These are phyloP conservation scores for Tetraneura akinire DNA, from an alignment of 1,140 invertebrate species.

Conservation along the genomic window DNA sequence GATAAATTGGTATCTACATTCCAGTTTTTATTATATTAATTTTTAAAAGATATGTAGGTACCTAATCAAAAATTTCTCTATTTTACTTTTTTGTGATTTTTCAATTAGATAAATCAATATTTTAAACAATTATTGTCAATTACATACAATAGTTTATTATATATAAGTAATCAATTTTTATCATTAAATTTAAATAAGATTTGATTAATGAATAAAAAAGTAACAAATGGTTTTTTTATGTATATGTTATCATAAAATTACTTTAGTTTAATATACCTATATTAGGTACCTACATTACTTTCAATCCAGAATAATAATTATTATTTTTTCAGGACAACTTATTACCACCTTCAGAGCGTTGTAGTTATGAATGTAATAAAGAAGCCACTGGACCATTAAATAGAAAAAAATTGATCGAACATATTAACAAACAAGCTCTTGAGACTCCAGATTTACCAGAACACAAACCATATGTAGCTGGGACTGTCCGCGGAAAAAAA, in stretches of 20 bases:
- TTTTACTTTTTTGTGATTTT: too few relatives aligned
- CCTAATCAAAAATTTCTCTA: too few relatives aligned
- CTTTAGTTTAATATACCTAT: not conserved
- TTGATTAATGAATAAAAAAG: too few relatives aligned
- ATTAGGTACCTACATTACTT: not conserved
- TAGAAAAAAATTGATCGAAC: conserved; percentile 94
- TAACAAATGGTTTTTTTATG: too few relatives aligned
- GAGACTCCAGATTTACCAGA: conserved; percentile 98
- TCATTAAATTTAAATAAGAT: too few relatives aligned
- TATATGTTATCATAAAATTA: not conserved
- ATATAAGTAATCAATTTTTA: too few relatives aligned
- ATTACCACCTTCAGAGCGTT: conserved; percentile 92
- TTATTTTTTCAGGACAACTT: conserved; percentile 81
- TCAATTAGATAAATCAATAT: too few relatives aligned
- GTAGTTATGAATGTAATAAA: conserved; percentile 94
- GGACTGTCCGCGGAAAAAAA: conserved; percentile 87
- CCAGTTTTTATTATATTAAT: too few relatives aligned
- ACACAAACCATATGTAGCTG: conserved; percentile 88
- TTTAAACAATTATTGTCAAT: too few relatives aligned
- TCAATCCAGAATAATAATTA: conserved; percentile 12
- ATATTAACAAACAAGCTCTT: conserved; percentile 95
- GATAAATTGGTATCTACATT: too few relatives aligned
- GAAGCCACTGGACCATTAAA: conserved; percentile 92
- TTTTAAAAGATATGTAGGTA: too few relatives aligned
- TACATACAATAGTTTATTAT: too few relatives aligned